These are phyloP conservation scores for Hydrozoanthus gracilis DNA, from an alignment of 92 coral and sea anemone species.

Conservation along the genomic window DNA sequence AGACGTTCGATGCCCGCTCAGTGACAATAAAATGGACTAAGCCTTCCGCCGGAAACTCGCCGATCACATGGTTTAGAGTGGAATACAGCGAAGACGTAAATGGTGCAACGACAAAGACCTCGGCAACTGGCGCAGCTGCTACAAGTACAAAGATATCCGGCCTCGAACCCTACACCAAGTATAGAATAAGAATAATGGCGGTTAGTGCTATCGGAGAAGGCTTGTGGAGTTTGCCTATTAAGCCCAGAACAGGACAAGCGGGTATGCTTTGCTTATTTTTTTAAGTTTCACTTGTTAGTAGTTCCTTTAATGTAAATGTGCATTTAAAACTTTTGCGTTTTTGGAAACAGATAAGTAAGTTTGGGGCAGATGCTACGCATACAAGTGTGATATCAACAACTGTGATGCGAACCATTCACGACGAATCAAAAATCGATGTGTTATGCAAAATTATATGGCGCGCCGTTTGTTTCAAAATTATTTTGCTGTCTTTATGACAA, in stretches of 20 bases:
- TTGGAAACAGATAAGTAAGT: too few species aligned
- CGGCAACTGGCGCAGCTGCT: constrained; percentile 2
- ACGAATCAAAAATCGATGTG: too few species aligned
- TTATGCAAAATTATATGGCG: constrained; percentile 34
- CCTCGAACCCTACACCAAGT: constrained; percentile 48
- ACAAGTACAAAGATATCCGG: background rate
- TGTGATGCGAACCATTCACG: too few species aligned
- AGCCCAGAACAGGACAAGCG: too few species aligned
- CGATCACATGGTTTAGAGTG: background rate
- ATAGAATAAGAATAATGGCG: constrained; percentile 35
- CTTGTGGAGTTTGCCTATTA: too few species aligned
- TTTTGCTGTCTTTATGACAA: constrained; percentile 39
- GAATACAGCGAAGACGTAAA: background rate
- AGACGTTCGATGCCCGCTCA: background rate
- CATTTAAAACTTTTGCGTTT: too few species aligned
- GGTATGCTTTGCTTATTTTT: too few species aligned
- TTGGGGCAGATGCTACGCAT: too few species aligned
- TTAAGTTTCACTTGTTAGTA: too few species aligned
- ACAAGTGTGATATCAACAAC: too few species aligned
- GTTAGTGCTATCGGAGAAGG: too few species aligned
- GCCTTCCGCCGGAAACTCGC: background rate
- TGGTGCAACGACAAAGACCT: background rate
- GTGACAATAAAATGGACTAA: background rate
- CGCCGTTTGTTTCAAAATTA: constrained; percentile 68
- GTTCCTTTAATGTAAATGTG: too few species aligned